phyloP scores from a whole-genome alignment of 2,113 vertebrate species.

The Proterorhinus semilunaris region DNA sequence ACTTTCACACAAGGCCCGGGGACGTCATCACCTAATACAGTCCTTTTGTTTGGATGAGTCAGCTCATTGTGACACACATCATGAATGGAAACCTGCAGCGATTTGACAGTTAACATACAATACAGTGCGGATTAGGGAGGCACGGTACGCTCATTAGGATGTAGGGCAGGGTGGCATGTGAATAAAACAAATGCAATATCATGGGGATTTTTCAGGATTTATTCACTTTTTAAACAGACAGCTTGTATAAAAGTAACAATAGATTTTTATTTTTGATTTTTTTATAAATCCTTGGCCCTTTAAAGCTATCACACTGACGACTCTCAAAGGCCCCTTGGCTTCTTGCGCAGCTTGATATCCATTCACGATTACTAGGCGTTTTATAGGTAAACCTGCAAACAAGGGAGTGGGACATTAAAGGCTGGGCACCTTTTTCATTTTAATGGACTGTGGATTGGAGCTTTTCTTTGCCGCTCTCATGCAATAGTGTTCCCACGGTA shows the following conservation, averaged over 20 bases:
- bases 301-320: background rate
- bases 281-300: background rate
- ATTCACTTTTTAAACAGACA: too few relatives aligned
- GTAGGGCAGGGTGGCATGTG: too few relatives aligned
- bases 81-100: background rate
- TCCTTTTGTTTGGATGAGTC: constrained; percentile 24
- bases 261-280: too few relatives aligned
- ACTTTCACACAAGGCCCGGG: constrained; percentile 26
- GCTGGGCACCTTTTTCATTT: background rate
- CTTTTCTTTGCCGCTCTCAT: constrained; percentile 8
- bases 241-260: too few relatives aligned
- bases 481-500: background rate
- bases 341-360: background rate
- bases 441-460: constrained; percentile 34
- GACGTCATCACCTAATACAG: constrained; percentile 18
- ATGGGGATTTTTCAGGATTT: too few relatives aligned
- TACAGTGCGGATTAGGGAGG: background rate
- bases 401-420: constrained; percentile 46
- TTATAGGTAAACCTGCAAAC: background rate
- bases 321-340: background rate
- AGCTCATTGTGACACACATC: constrained; percentile 1
- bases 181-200: too few relatives aligned
- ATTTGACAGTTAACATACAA: background rate
- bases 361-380: background rate
- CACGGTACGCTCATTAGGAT: background rate